Conservation (phyloP, 2,888 invertebrate genomes). For the Eupithecia insigniata region DNA sequence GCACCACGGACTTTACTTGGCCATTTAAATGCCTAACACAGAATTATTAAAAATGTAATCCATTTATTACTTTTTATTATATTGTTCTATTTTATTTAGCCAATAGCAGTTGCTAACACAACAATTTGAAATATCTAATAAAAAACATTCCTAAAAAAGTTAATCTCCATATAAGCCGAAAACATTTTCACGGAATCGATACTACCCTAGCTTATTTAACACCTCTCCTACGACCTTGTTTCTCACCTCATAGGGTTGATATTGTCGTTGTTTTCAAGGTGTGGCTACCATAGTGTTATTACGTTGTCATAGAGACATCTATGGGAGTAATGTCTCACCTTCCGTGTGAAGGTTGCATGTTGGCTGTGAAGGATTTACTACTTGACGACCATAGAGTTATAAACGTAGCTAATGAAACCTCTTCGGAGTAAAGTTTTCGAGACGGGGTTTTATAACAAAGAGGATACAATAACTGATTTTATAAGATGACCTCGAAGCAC, state of each 20-base stretch:
- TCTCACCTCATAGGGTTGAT: conserved; percentile 2
- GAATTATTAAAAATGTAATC: no score
- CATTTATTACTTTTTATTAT: no score
- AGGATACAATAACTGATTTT: no score
- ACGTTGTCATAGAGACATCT: not conserved
- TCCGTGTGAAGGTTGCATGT: conserved; percentile 8
- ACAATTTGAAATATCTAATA: no score
- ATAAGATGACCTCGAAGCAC: not conserved
- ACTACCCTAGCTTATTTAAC: conserved; percentile 1
- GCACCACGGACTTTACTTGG: no score
- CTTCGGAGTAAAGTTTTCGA: not conserved
- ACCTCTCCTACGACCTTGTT: conserved; percentile 1
- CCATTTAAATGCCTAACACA: no score
- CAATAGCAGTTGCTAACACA: no score
- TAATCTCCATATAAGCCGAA: not conserved
- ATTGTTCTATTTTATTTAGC: no score
- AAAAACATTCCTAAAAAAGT: not conserved
- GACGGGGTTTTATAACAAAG: no score
- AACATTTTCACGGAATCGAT: not conserved
- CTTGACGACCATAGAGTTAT: not conserved
- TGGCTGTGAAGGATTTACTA: not conserved
- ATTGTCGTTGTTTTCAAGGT: not conserved
- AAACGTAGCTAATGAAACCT: not conserved
- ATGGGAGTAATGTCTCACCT: not conserved
- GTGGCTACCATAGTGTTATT: not conserved